Base-by-base conservation (phyloP, 2,888 invertebrate genomes). In the Xestoiulus laeticollis region DNA sequence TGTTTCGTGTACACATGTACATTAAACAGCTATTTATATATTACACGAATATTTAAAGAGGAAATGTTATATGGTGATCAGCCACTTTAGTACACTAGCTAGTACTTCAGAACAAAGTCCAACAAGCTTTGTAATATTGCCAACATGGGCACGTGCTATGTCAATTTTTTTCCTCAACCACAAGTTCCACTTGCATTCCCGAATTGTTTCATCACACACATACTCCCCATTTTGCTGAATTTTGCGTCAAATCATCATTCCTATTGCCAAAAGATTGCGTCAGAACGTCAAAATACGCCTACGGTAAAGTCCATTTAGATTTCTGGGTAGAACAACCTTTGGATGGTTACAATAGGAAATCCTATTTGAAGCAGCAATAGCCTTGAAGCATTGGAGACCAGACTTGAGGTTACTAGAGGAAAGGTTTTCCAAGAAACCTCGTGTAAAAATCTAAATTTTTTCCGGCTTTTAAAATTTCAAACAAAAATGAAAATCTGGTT, bases 241-340 rank as follows among this genome's bases (percentile, higher is more conserved):
- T 68, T 19, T 19, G 26, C 68, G 68, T 68, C 68, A 68, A 26
- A 26, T 26, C 26, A 26, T 10, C 68, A 68, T 26, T 68, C 1
- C n/a, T 12, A 53, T 53, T 53, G 53, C 53, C 53, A 53, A 53
- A 53, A n/a, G 19, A 19, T 68, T 68, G 22, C 68, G 68, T 68
- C 68, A 68, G 68, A 53, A 53, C 19, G 2, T 4, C 68, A 68
- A 68, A 3, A 19, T 59, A 85, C 48, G 19, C 96, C 95, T 8
- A 5, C 3, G 33, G 84, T 16, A 6, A 8, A 84, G 84, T 84
- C 33, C 12, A 84, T 33, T 84, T 22, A 19, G 33, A 0, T 8
- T 43, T 84, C 1, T 1, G 10, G 26, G 68, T 22, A 26, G n/a
- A 68, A 12, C 5, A n/a, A 4, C 68, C 3, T 12, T 1, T 1